These are phyloP conservation scores for Triops cancriformis DNA, from an alignment of 1,140 invertebrate genomes.

Conservation along the genomic window DNA sequence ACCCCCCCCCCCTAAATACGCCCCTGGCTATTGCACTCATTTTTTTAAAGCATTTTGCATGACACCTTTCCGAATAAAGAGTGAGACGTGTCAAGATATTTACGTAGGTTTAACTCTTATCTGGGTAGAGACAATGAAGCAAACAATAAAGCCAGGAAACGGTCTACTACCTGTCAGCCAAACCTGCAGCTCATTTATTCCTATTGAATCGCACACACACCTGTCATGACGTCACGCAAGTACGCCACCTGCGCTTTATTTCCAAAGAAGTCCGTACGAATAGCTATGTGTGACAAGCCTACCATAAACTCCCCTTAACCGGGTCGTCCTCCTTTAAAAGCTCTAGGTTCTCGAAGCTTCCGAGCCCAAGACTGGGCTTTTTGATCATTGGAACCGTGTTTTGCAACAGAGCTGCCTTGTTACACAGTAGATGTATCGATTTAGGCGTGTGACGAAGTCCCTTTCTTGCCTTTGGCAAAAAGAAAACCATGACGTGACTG, in stretches of 20 bases:
- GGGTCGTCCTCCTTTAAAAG: not conserved
- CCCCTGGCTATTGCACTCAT: too few species aligned
- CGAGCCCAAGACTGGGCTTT: not conserved
- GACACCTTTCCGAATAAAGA: too few species aligned
- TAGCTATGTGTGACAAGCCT: not conserved
- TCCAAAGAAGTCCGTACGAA: not conserved
- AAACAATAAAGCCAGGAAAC: not conserved
- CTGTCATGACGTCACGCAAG: not conserved
- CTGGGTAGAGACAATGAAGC: not conserved
- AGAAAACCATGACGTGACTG: not conserved
- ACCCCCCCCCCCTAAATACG: too few species aligned
- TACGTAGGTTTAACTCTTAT: not conserved
- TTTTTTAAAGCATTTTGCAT: too few species aligned
- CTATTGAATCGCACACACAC: not conserved
- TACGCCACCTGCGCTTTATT: not conserved
- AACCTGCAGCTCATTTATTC: not conserved
- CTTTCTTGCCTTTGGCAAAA: not conserved
- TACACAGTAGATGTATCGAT: not conserved
- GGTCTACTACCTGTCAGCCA: not conserved
- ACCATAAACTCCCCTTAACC: not conserved
- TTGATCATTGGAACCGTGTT: not conserved
- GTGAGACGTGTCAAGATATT: too few species aligned
- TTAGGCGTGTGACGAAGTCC: not conserved
- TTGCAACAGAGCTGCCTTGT: not conserved
- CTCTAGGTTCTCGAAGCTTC: too few species aligned